phyloP scores from a whole-genome alignment of 2,113 vertebrate species.

The Calonectris borealis region DNA sequence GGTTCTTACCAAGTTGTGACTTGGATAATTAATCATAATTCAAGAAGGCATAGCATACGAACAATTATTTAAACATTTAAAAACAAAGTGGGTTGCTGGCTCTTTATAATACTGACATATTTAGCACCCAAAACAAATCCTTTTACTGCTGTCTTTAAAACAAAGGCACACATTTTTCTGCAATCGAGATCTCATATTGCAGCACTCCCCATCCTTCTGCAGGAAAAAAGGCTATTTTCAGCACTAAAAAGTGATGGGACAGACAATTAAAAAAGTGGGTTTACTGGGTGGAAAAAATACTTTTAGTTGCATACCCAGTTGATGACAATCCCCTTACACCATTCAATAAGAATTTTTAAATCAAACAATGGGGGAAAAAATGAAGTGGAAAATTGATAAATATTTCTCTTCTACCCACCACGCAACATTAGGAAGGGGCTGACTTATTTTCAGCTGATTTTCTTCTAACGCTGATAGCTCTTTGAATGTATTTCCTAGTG shows the following conservation, averaged over 20 bases:
- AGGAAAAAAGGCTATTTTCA: not conserved
- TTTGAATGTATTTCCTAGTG: not conserved
- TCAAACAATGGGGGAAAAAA: not conserved
- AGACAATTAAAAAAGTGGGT: not conserved
- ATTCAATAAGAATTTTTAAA: not conserved
- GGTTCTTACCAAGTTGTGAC: constrained; percentile 7
- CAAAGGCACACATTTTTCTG: constrained; percentile 22
- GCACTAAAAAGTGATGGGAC: not conserved
- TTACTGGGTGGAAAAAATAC: not conserved
- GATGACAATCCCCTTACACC: fast-evolving
- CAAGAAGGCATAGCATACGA: not conserved
- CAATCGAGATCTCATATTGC: not conserved
- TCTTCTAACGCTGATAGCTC: not conserved
- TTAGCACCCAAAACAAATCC: constrained; percentile 52
- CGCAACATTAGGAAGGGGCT: not conserved
- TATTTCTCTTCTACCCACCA: not conserved
- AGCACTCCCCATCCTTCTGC: not conserved
- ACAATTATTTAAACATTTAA: constrained; percentile 38
- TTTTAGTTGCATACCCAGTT: not conserved
- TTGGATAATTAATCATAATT: constrained; percentile 14
- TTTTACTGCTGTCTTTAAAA: constrained; percentile 43
- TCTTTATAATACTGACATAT: constrained; percentile 32
- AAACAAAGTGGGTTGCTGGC: constrained; percentile 14
- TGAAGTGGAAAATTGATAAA: not conserved
- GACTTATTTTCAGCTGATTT: not conserved